phyloP scores from a whole-genome alignment of 2,888 invertebrate genomes.

The Agonopterix heracliana region DNA sequence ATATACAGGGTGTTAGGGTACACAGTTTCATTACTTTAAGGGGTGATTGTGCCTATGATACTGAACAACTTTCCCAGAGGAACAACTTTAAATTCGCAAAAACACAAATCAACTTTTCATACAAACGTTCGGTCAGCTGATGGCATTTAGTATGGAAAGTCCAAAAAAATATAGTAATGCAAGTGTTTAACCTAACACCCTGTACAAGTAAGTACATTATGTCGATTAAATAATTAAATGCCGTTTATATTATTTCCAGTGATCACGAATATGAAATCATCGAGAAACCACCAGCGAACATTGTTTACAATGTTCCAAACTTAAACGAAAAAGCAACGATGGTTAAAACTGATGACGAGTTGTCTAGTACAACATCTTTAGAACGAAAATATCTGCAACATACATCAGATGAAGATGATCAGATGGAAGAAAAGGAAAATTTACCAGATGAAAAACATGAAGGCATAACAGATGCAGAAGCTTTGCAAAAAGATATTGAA shows the following conservation, averaged over 20 bases:
- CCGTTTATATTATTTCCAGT: constrained; percentile 74
- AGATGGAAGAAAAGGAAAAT: constrained; percentile 48
- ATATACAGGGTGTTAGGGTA: neutral
- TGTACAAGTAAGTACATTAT: neutral
- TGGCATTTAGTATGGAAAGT: no score
- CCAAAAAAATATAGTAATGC: no score
- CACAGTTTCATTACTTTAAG: neutral
- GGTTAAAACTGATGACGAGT: constrained; percentile 65
- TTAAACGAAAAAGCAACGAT: constrained; percentile 51
- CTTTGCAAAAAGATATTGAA: constrained; percentile 79
- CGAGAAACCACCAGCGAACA: constrained; percentile 79
- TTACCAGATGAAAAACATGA: constrained; percentile 36
- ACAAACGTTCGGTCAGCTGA: no score
- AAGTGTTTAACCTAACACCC: no score
- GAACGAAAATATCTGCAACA: constrained; percentile 68
- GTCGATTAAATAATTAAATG: neutral
- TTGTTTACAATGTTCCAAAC: constrained; percentile 50
- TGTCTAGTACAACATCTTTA: constrained; percentile 68
- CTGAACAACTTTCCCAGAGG: no score
- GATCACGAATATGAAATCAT: constrained; percentile 96
- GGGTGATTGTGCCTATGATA: no score
- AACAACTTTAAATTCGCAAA: no score
- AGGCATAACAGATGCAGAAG: constrained; percentile 60
- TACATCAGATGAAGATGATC: constrained; percentile 68
- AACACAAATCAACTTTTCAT: no score